Evolutionary conservation across 2,113 vertebrate genomes (phyloP), one percentile per base, ranked within the genome.

Genomic region (Lycocorax pyrrhopterus): DNA sequence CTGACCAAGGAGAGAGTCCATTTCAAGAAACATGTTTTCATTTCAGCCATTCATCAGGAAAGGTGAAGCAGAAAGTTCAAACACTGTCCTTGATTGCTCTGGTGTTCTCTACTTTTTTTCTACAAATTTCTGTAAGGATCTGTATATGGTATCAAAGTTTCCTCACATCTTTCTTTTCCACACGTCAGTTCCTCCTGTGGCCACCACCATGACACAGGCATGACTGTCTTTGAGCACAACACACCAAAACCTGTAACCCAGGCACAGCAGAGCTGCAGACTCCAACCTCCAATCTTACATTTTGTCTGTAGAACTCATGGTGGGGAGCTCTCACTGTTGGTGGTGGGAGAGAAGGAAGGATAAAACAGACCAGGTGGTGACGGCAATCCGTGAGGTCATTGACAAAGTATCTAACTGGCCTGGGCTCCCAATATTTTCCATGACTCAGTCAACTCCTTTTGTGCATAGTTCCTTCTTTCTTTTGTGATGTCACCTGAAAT

Each of bases 281-380:
- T 53, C 33, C 55, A 49, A 22, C 7, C 35, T 55, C 35, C 25
- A n/a, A 15, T 56, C 44, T 33, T 13, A 52, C 0, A 1, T 49
- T 52, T 87, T 79, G 10, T 41, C 84, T 84, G 35, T 21, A 51
- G 64, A 41, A 41, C 15, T 84, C 16, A 4, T 9, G 20, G 39
- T 63, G 44, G 33, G 7, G 29, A 91, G 10, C 1, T 1, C 23
- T 71, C 0, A 0, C 22, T 66, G 11, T 16, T 64, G 23, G 14
- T 3, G 3, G 8, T 1, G 1, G 3, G 4, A 27, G 26, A 74
- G 47, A 72, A 19, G 4, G 10, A 62, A 41, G 37, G 23, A 25
- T 56, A 69, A 60, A 66, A 22, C 33, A 78, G 47, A 52, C 9
- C 66, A 60, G 16, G 7, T 87, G 74, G 17, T 73, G 44, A 33